These are phyloP conservation scores for Stegana nigrithorax DNA, from an alignment of 2,888 invertebrate species.

Conservation along the genomic window DNA sequence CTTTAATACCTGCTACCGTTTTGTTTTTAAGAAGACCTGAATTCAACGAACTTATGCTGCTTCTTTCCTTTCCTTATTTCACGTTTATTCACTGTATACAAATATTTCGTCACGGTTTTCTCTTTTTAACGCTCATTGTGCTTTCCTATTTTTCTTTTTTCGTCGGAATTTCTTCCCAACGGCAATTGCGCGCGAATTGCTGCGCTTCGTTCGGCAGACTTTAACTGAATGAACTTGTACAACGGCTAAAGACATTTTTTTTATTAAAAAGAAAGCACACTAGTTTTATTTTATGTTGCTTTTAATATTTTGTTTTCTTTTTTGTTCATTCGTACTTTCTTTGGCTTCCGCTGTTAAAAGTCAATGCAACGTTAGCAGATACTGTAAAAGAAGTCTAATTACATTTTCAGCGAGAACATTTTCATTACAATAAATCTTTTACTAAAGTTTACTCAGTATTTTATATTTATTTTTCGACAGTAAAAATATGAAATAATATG, in stretches of 20 bases:
- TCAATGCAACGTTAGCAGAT: no score
- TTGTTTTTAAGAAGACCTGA: no score
- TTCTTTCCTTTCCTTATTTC: conserved; percentile 14
- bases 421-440: no score
- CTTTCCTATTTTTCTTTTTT: conserved; percentile 12
- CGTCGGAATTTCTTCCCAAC: not conserved
- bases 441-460: no score
- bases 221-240: conserved; percentile 63
- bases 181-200: not conserved
- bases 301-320: conserved; percentile 25
- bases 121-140: conserved; percentile 21
- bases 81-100: not conserved
- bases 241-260: conserved; percentile 63
- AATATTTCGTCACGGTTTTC: no score
- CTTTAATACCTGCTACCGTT: no score
- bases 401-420: no score
- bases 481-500: no score
- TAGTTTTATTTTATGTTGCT: conserved; percentile 24
- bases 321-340: not conserved
- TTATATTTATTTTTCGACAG: no score
- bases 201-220: conserved; percentile 57
- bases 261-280: conserved; percentile 61
- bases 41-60: no score
- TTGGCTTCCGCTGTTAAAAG: not conserved
- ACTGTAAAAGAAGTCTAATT: no score